phyloP scores from a whole-genome alignment of 2,888 invertebrate genomes.

The Himalopsyche japonica region DNA sequence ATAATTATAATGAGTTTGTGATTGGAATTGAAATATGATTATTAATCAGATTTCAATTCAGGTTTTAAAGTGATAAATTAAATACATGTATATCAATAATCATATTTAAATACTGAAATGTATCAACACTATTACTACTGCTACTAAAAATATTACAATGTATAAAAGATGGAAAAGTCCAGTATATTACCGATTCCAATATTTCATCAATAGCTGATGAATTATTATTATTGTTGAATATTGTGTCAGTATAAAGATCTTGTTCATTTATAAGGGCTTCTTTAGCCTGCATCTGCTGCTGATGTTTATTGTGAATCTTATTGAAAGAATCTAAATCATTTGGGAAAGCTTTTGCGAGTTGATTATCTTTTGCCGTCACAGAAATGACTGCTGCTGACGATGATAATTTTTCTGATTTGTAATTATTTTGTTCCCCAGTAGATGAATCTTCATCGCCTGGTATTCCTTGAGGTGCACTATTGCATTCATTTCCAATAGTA shows the following conservation, averaged over 20 bases:
- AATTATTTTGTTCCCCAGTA: not conserved
- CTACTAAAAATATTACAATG: not conserved
- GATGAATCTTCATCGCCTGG: not conserved
- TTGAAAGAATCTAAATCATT: not conserved
- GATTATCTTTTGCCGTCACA: not conserved
- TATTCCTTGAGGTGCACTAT: not conserved
- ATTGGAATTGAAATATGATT: no score
- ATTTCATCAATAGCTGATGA: constrained; percentile 10
- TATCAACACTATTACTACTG: no score
- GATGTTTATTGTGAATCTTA: not conserved
- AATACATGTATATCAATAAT: no score
- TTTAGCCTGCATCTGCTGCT: not conserved
- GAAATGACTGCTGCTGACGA: not conserved
- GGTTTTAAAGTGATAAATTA: no score
- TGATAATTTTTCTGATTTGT: not conserved
- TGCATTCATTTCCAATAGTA: not conserved
- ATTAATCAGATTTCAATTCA: no score
- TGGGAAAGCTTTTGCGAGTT: not conserved
- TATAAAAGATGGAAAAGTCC: not conserved
- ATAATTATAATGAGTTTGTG: no score
- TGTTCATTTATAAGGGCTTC: not conserved
- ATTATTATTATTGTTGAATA: not conserved
- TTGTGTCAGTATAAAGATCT: not conserved
- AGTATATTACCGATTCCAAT: constrained; percentile 16
- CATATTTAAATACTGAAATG: no score